These are phyloP conservation scores for Brenthis daphne DNA, from an alignment of 2,888 invertebrate species.

Conservation along the genomic window DNA sequence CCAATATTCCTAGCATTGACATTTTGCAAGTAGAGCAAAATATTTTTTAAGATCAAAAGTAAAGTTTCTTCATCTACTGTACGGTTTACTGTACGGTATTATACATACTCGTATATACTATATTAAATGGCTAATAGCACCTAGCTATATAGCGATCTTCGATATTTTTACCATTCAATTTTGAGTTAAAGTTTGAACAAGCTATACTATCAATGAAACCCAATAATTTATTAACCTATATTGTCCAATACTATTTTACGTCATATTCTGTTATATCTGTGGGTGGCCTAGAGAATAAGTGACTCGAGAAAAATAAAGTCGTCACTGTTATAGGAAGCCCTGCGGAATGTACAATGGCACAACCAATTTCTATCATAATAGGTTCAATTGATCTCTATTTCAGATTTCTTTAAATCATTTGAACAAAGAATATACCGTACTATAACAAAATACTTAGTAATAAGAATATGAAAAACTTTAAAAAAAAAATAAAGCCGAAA, in stretches of 20 bases:
- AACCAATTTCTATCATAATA: slow-evolving; percentile 43
- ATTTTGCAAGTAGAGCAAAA: too few relatives aligned
- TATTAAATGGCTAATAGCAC: too few relatives aligned
- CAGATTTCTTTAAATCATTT: slow-evolving; percentile 18
- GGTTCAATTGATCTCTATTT: slow-evolving; percentile 42
- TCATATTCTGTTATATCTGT: slow-evolving; percentile 58
- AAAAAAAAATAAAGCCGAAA: too few relatives aligned
- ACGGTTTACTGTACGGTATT: too few relatives aligned
- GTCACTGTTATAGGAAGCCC: slow-evolving; percentile 58
- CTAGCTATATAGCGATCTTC: background rate
- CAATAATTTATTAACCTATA: slow-evolving; percentile 53
- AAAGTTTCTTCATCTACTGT: too few relatives aligned
- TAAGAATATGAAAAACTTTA: too few relatives aligned
- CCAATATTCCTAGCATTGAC: too few relatives aligned
- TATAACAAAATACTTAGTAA: too few relatives aligned
- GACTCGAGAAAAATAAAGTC: slow-evolving; percentile 59
- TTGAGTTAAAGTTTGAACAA: slow-evolving; percentile 4
- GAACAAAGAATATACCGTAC: background rate
- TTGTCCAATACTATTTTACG: slow-evolving; percentile 56
- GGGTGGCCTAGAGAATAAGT: slow-evolving; percentile 63
- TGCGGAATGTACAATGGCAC: slow-evolving; percentile 49
- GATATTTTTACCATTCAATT: slow-evolving; percentile 15
- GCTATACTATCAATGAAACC: slow-evolving; percentile 9
- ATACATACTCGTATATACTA: too few relatives aligned
- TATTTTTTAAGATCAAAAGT: too few relatives aligned